Evolutionary conservation across 2,888 invertebrate species (phyloP), one percentile per base, ranked within the genome.

Genomic region (Brachyptera putata): DNA sequence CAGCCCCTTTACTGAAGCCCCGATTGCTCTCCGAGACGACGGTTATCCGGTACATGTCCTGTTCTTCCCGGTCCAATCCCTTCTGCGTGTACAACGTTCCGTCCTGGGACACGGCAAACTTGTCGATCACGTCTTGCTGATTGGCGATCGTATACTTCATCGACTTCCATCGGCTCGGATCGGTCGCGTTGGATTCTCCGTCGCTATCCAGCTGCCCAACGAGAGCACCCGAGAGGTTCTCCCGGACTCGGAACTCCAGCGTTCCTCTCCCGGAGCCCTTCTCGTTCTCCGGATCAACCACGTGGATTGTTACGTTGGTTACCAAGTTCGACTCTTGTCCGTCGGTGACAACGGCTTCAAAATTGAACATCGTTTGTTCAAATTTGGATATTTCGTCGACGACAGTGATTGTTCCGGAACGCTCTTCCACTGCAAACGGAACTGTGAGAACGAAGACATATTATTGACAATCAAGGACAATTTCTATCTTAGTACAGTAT

Each of bases 381-480:
- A 83, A 91, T 67, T 86, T 85, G 1, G 82, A 76, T 41, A 91
- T 75, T 61, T 86, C 84, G 30, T 89, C 84, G 60, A 91, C 86
- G 0, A 94, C 90, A 1, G 91, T 91, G 49, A 94, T 91, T 0
- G 90, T 89, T 3, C 94, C 94, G 0, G 91, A 89, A 62, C 85
- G 80, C 72, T 93, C 91, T 76, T 93, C 93, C 22, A 94, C 90
- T 2, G 90, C 92, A 74, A 94, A 93, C 3, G 94, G 94, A n/a
- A 92, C 92, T 88, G 74, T n/a, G n/a, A n/a, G n/a, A n/a, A n/a
- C n/a, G n/a, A 13, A n/a, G n/a, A n/a, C n/a, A n/a, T n/a, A n/a
- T n/a, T n/a, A n/a, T n/a, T n/a, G n/a, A n/a, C n/a, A n/a, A n/a
- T n/a, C n/a, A n/a, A n/a, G n/a, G n/a, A n/a, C n/a, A n/a, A n/a